Base-by-base conservation (phyloP, 2,888 invertebrate genomes). In the Macaria notata region DNA sequence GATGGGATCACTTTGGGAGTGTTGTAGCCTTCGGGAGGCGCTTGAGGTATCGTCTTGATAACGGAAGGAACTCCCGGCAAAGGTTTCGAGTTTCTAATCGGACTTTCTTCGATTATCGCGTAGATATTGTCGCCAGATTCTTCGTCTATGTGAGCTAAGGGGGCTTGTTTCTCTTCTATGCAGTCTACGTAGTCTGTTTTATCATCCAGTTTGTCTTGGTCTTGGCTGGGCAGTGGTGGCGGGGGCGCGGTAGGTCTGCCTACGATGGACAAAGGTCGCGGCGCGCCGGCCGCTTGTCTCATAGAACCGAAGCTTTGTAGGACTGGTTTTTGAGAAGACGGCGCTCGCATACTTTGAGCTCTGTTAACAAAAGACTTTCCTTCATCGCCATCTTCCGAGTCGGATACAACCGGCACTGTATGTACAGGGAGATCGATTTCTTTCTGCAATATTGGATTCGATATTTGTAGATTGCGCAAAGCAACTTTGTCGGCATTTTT, bases 231-330 rank as follows among this genome's bases (percentile, higher is more conserved):
- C 29, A 94, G 89, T 0, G 95, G 95, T 0, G 96, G 96, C 0
- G 95, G 95, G 0, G 96, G 95, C 31, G 94, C 94, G 45, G 95
- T 96, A 0, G 96, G 96, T 41, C 97, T 87, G 0, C 92, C 92
- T 0, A 94, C 94, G 4, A 96, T 94, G 61, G 97, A 97, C 30
- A 95, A 92, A 0, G 97, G 97, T 50, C 97, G 90, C 29, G 94
- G 94, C 0, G 85, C 84, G 0, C 92, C 92, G 0, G 93, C 92
- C 0, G 95, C 92, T 68, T 95, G 94, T 33, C 97, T 89, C 96
- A 97, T 96, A 0, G 97, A 97, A 0, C 97, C 97, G 70, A 97
- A 97, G 36, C 94, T 94, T 62, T 95, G 96, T 38, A 96, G 92
- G 0, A 89, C 86, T 0, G 95, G 94, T 72, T 94, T 92, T 9